Conservation (phyloP, 1,140 invertebrate genomes). For the Macrotrachela quadricornifera region DNA sequence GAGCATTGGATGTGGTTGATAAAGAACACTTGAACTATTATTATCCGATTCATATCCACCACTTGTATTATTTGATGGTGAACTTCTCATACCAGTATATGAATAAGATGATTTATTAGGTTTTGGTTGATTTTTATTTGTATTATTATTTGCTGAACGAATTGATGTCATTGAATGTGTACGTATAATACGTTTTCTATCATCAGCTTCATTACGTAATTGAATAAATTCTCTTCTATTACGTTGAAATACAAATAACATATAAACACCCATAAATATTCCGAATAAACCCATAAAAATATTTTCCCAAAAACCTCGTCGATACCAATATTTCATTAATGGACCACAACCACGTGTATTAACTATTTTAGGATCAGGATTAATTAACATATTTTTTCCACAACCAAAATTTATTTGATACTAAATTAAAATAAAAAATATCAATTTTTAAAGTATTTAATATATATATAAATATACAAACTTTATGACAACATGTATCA, state of each 20-base stretch:
- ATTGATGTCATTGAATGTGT: too few species aligned
- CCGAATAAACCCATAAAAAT: conserved; percentile 6
- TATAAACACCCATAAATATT: neutral
- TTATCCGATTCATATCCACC: too few species aligned
- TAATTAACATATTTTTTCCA: neutral
- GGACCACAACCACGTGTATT: neutral
- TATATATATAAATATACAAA: too few species aligned
- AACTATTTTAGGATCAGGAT: neutral
- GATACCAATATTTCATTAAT: conserved; percentile 8
- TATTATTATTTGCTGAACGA: too few species aligned
- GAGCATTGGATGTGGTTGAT: too few species aligned
- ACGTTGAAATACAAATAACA: neutral
- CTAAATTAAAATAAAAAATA: too few species aligned
- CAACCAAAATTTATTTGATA: neutral
- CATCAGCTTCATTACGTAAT: conserved; percentile 3
- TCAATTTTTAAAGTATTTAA: too few species aligned
- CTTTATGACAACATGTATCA: conserved; percentile 6
- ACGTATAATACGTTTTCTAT: neutral
- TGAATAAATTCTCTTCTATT: conserved; percentile 2
- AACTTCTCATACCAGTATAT: too few species aligned
- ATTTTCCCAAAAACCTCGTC: conserved; percentile 3
- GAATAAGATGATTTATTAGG: too few species aligned
- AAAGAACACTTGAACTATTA: too few species aligned
- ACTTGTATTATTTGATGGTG: too few species aligned
- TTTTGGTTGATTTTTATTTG: too few species aligned